Evolutionary conservation across 2,113 vertebrate genomes (phyloP).

Genomic region (Rhodinocichla rosea): DNA sequence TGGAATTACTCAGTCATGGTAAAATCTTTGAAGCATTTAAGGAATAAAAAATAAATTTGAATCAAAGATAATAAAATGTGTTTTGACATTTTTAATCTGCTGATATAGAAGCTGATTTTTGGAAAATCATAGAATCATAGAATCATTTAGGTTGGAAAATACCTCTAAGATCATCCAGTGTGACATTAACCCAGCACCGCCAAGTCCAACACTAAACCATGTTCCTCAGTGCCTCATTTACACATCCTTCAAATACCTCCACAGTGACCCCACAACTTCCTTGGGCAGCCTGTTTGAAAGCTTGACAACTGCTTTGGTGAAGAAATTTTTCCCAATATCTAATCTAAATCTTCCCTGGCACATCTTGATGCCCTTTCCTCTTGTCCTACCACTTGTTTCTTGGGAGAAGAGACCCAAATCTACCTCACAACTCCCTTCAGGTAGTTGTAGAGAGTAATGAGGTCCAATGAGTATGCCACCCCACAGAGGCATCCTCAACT

Average conservation of each 20-base stretch:
- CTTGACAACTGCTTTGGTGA: neutral
- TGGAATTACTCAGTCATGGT: neutral
- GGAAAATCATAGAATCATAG: neutral
- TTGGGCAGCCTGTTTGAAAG: neutral
- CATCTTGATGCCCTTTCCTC: neutral
- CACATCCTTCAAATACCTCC: neutral
- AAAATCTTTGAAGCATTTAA: neutral
- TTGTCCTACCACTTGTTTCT: neutral
- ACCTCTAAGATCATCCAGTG: neutral
- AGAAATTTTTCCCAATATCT: neutral
- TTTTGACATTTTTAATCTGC: neutral
- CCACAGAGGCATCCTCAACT: too few species aligned
- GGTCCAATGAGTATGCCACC: neutral
- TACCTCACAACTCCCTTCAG: neutral
- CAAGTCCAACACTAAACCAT: neutral
- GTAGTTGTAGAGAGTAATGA: rapidly evolving
- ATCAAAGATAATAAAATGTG: neutral
- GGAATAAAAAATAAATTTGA: neutral
- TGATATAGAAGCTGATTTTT: neutral
- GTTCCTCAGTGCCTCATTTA: neutral
- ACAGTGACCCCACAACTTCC: neutral
- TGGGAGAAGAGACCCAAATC: neutral
- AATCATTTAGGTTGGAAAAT: neutral
- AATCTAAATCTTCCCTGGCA: neutral
- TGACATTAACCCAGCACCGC: neutral